Evolutionary conservation across 2,888 invertebrate species (phyloP), one percentile per base, ranked within the genome.

Genomic region (Auanema freiburgensis): DNA sequence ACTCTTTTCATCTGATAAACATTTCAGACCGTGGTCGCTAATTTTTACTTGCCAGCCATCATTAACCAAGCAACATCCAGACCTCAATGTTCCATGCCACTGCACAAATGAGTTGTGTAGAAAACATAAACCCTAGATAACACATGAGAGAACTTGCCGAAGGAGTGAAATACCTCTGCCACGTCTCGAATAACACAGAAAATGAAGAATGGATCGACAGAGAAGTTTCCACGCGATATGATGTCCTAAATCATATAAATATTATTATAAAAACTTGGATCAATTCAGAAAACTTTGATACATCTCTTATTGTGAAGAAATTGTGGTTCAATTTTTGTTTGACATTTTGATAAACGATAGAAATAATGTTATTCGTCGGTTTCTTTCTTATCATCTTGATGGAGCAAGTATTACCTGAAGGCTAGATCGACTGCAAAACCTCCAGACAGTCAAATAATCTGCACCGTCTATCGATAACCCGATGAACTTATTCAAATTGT

Each of bases 401-500:
- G 46, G 16, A 21, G 10, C 10, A 5, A 5, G 46, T 3, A 21
- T 42, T 1, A 74, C 74, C 65, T 65, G 63, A 11, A 74, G 56
- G 49, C 67, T 68, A 1, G 72, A 72, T 11, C 80, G 54, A 55
- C 67, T 69, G 61, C 80, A 81, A 64, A 72, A 76, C 58, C 76
- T 79, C 80, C 81, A 80, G 10, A 80, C 63, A 2, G 79, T 65
- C 23, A 78, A 24, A 49, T 72, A 69, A 5, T 69, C 69, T 0
- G 75, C 70, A 1, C 69, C 74, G 53, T 81, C 81, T 23, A 79
- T 68, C 18, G 77, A 79, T 40, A 81, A 18, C 1, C 81, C 81
- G 24, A 80, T 61, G 52, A 81, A 83, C 40, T 73, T 72, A 67
- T 82, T 80, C n/a, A 78, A 42, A 62, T 81, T 81, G 41, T 78